These are phyloP conservation scores for Dolichotis patagonum DNA, from an alignment of 2,113 vertebrate genomes.

Conservation along the genomic window DNA sequence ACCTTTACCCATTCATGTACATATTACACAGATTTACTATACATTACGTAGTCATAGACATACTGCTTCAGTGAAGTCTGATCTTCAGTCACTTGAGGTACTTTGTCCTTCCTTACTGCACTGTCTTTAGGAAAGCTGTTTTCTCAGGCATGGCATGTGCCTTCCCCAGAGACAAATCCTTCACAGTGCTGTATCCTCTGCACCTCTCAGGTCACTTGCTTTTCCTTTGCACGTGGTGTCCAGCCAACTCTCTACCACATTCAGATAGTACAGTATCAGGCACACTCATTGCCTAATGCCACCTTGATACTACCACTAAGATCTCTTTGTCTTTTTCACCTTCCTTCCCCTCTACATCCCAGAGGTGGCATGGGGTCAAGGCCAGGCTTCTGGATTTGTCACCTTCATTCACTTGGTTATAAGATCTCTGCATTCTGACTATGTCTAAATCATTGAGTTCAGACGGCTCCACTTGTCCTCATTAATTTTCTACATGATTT, in stretches of 20 bases:
- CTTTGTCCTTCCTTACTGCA: background rate
- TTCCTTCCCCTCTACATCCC: background rate
- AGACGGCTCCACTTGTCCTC: background rate
- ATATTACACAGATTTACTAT: background rate
- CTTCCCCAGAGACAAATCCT: background rate
- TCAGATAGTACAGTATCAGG: background rate
- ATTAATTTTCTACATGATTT: background rate
- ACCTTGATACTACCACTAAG: rapidly evolving
- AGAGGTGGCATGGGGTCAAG: background rate
- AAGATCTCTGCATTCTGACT: background rate
- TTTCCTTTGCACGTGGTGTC: background rate
- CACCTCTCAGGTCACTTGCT: background rate
- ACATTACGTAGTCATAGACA: background rate
- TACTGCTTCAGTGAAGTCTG: background rate
- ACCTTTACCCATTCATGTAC: background rate
- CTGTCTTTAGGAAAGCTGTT: background rate
- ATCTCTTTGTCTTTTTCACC: background rate
- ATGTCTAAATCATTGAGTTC: too few species aligned
- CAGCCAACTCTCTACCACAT: too few species aligned
- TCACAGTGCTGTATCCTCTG: background rate
- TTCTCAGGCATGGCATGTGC: background rate
- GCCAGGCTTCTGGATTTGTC: background rate
- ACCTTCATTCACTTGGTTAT: too few species aligned
- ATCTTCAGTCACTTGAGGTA: background rate
- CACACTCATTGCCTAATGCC: too few species aligned